Base-by-base conservation (phyloP, 1,140 invertebrate genomes). In the Linepithema humile region DNA sequence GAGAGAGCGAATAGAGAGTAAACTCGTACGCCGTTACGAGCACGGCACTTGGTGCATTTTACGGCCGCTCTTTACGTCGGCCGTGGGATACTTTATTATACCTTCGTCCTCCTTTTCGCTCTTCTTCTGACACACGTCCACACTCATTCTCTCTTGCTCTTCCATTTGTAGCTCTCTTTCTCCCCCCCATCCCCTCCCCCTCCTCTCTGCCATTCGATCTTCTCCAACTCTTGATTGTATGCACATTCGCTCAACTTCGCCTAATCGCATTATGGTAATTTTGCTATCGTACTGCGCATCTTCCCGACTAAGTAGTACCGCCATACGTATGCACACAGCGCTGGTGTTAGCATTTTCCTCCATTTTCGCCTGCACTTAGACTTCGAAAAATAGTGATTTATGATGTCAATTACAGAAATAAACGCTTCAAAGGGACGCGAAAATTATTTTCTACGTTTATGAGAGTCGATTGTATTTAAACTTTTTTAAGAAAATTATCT, bases 221-320 rank as follows among this genome's bases (percentile, higher is more conserved):
- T 38, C 29, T n/a, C 29, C 9, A 40, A 59, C 55, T 85, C 62
- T 40, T 82, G 85, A 88, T 88, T 64, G 82, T 84, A 70, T 75
- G 74, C 87, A 75, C 74, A 82, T 88, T 84, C 74, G 73, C 60
- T 80, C 12, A 67, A 87, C 60, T 80, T 80, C 45, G 40, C 48
- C 85, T 85, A 85, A 87, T 88, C 82, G 74, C 35, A 88, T 88
- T 87, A 88, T 87, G 86, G 60, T 88, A 88, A 87, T 86, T 84
- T 77, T 6, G 1, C 40, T 50, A 86, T 78, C 80, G 64, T 32
- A n/a, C 3, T 3, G 50, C 65, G 64, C 50, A 84, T 87, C 85
- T 87, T 87, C 59, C 43, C 67, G 45, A n/a, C 29, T 65, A 86
- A 86, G 29, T 59, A 65, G 74, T 43, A 20, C 17, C n/a, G 43